These are phyloP conservation scores for Alligator mississippiensis DNA, from an alignment of 2,113 vertebrate genomes.

Conservation along the genomic window DNA sequence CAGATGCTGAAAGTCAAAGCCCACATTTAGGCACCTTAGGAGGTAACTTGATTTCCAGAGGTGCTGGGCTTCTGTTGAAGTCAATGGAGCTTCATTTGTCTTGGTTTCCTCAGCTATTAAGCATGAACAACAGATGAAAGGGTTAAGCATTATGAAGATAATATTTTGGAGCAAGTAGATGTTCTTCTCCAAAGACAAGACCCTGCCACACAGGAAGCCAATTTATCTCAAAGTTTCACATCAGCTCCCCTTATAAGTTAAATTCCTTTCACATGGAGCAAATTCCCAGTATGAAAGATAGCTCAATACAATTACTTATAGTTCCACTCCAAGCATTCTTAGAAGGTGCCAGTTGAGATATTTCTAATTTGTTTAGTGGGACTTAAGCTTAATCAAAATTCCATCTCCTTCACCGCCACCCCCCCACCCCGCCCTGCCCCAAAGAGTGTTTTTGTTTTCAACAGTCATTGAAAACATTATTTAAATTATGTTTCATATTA, in stretches of 20 bases:
- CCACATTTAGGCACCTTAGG: background rate
- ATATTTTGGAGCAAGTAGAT: background rate
- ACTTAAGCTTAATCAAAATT: background rate
- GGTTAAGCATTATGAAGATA: accelerated
- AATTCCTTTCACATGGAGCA: background rate
- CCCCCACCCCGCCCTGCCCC: background rate
- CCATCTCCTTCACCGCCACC: too few species aligned
- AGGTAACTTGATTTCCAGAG: background rate
- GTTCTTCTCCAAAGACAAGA: background rate
- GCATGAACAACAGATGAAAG: background rate
- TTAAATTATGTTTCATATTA: background rate
- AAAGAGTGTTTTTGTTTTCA: background rate
- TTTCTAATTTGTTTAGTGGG: background rate
- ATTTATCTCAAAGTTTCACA: background rate
- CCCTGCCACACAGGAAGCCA: background rate
- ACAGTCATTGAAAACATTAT: background rate
- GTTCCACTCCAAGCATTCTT: background rate
- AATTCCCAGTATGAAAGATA: background rate
- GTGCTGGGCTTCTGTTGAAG: background rate
- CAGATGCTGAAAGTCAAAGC: background rate
- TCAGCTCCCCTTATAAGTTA: background rate
- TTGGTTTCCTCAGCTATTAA: background rate
- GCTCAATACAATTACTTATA: background rate
- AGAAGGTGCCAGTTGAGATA: background rate
- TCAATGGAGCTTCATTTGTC: background rate